These are phyloP conservation scores for Colossoma macropomum DNA, from an alignment of 2,113 vertebrate genomes.

Conservation along the genomic window DNA sequence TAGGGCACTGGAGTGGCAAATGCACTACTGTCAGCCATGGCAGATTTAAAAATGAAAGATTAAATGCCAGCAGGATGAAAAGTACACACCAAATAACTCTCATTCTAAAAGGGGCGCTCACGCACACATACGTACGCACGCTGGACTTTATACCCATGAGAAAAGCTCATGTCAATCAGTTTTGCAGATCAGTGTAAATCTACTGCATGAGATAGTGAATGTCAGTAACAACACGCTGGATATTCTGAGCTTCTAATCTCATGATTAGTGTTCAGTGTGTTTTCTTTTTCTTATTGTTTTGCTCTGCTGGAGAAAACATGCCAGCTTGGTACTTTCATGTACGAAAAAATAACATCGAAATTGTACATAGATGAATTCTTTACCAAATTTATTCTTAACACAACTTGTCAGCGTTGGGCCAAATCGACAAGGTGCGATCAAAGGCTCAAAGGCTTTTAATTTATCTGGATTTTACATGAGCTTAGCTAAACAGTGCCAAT, in stretches of 20 bases:
- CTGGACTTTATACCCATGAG: conserved; percentile 4
- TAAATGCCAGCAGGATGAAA: conserved; percentile 63
- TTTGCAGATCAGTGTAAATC: conserved; percentile 10
- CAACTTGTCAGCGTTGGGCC: background rate
- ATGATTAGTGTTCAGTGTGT: background rate
- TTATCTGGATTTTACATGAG: background rate
- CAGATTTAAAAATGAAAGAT: conserved; percentile 79
- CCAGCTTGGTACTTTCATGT: background rate
- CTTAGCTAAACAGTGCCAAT: conserved; percentile 30
- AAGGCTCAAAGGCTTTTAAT: conserved; percentile 31
- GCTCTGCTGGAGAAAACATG: background rate
- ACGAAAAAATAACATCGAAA: background rate
- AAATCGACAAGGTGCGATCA: conserved; percentile 19
- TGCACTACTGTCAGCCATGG: conserved; percentile 67
- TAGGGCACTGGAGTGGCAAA: conserved; percentile 69
- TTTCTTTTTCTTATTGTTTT: background rate
- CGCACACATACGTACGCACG: background rate
- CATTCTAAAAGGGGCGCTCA: conserved; percentile 21
- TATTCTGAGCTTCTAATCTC: conserved; percentile 3
- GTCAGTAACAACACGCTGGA: background rate
- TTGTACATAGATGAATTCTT: background rate
- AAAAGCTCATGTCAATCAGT: conserved; percentile 36
- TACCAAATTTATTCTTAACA: background rate
- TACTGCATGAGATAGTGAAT: background rate
- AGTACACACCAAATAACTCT: conserved; percentile 26